These are phyloP conservation scores for Tiphia femorata DNA, from an alignment of 2,888 invertebrate species.

Conservation along the genomic window DNA sequence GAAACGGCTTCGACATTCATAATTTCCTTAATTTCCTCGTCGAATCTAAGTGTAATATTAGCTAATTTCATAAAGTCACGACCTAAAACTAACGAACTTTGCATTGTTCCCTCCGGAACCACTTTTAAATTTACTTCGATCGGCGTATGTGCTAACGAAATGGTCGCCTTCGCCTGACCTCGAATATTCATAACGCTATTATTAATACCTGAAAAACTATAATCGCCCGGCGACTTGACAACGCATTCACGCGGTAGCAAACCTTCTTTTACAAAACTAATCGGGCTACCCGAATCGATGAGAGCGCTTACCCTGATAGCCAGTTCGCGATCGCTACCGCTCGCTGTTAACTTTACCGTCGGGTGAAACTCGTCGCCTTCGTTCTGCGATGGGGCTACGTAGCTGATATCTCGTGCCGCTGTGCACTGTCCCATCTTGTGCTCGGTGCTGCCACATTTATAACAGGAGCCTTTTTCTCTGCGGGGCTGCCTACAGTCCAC, in stretches of 20 bases:
- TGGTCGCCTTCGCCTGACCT: neutral
- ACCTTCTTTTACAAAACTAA: neutral
- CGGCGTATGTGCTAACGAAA: neutral
- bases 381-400: no score
- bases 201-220: neutral
- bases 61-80: constrained; percentile 15
- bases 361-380: no score
- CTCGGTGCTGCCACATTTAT: no score
- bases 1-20: constrained; percentile 9
- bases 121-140: neutral
- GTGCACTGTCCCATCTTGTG: no score
- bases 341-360: no score
- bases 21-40: neutral
- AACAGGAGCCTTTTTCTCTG: no score
- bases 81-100: neutral
- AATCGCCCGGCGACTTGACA: fast-evolving
- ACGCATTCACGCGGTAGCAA: neutral
- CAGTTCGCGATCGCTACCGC: neutral
- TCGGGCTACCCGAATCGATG: neutral
- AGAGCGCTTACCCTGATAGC: neutral
- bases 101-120: neutral
- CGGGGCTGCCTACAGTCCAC: no score
- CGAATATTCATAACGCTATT: neutral
- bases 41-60: neutral
- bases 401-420: no score